Base-by-base conservation (phyloP, 1,140 invertebrate species). In the Heliconius hermathena region DNA sequence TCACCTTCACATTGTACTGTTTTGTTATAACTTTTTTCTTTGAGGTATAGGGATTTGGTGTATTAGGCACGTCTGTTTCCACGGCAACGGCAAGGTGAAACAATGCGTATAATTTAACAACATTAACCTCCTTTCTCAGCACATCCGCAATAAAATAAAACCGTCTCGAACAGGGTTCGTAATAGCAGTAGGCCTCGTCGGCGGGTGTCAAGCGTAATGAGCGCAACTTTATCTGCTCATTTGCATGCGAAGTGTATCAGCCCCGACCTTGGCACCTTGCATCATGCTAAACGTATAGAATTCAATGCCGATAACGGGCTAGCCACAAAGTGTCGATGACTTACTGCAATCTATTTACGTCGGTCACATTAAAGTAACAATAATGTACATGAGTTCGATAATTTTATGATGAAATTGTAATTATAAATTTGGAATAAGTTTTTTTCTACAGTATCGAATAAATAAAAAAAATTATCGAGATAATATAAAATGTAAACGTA, bases 231-330 rank as follows among this genome's bases (percentile, higher is more conserved):
- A 92, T 93, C 91, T 93, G 83, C 87, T 90, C 89, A 93, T 93
- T 93, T 93, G 88, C 91, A 92, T 93, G 87, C 89, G 83, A 80
- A 86, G 88, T 89, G 87, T 91, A 89, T 87, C 89, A 87, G 85
- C 85, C 87, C 85, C 92, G 91, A 92, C 93, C 92, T 94, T 94
- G 91, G 86, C 88, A 90, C 87, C 85, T 89, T 85, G 85, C 89
- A 88, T 84, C 81, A 80, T 77, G 86, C 84, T 87, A 81, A 81
- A 89, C 84, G 84, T 83, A 84, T 83, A 82, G 86, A 89, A 90
- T 85, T 86, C 82, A 76, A 83, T 82, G 75, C 81, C 75, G 78
- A 76, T 81, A 78, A 75, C 49, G 74, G 78, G 73, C 52, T 70
- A 46, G 71, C 73, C 29, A 72, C 71, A 73, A 18, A 46, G 72